phyloP scores from a whole-genome alignment of 2,797 vertebrate genomes.

The Lacerta viridis region DNA sequence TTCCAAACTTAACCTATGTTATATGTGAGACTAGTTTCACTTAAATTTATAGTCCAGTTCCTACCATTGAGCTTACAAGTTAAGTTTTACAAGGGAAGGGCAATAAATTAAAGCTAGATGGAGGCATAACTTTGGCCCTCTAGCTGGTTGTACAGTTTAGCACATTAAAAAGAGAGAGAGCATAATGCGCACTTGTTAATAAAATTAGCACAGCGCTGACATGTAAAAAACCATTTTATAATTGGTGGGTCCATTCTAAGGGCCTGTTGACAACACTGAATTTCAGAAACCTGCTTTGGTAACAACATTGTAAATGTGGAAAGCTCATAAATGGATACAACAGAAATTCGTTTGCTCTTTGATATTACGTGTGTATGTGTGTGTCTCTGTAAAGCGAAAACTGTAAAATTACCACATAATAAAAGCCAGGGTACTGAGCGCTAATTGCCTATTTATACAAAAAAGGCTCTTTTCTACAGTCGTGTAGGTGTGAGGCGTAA shows the following conservation, averaged over 20 bases:
- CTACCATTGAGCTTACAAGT: slow-evolving; percentile 79
- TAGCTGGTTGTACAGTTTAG: slow-evolving; percentile 79
- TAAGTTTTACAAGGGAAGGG: slow-evolving; percentile 82
- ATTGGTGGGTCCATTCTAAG: slow-evolving; percentile 78
- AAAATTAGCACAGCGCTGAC: slow-evolving; percentile 82
- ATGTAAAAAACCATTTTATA: slow-evolving; percentile 81
- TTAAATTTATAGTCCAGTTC: slow-evolving; percentile 79
- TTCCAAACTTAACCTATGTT: slow-evolving; percentile 70
- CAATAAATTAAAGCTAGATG: slow-evolving; percentile 82
- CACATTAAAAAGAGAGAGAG: slow-evolving; percentile 77
- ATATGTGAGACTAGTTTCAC: slow-evolving; percentile 71
- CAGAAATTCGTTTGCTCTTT: slow-evolving; percentile 79
- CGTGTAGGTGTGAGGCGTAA: slow-evolving; percentile 72
- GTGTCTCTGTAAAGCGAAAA: slow-evolving; percentile 80
- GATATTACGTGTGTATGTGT: slow-evolving; percentile 57
- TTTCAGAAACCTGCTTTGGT: slow-evolving; percentile 77
- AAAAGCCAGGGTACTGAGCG: slow-evolving; percentile 79
- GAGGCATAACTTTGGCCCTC: slow-evolving; percentile 78
- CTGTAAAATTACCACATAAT: slow-evolving; percentile 86
- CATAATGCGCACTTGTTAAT: slow-evolving; percentile 84
- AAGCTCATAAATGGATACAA: slow-evolving; percentile 81
- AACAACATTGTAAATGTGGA: slow-evolving; percentile 79
- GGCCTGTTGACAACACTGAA: slow-evolving; percentile 83
- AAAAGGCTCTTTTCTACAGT: slow-evolving; percentile 72
- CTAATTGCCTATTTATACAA: slow-evolving; percentile 80